phyloP scores from a whole-genome alignment of 2,113 vertebrate species.

The Dromiciops gliroides region DNA sequence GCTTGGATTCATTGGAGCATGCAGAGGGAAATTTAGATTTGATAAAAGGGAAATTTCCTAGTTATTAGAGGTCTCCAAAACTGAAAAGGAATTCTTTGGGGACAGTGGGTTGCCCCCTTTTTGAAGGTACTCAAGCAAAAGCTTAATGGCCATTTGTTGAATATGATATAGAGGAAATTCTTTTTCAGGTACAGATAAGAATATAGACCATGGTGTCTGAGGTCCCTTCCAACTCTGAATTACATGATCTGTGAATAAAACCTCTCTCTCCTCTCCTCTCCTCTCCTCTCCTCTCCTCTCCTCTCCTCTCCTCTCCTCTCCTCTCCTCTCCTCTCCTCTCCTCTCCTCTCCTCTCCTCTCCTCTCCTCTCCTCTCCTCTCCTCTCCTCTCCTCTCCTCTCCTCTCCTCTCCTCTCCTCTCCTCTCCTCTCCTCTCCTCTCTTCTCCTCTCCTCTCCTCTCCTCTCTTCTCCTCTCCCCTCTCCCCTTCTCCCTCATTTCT shows the following conservation, averaged over 20 bases:
- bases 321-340: no score
- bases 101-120: background rate
- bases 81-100: background rate
- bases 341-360: no score
- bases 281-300: no score
- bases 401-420: rapidly evolving
- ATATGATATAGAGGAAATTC: background rate
- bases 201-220: background rate
- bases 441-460: no score
- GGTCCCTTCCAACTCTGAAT: background rate
- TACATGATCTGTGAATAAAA: background rate
- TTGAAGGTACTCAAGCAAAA: background rate
- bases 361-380: no score
- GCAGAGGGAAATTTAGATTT: background rate
- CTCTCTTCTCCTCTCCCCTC: no score
- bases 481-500: no score
- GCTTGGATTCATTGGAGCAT: background rate
- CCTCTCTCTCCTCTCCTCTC: background rate
- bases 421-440: rapidly evolving
- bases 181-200: background rate
- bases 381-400: no score
- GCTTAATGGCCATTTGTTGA: no score
- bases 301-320: no score
- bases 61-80: background rate
- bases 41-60: background rate